Conservation (phyloP, 2,888 invertebrate species). For the Seladonia tumulorum region DNA sequence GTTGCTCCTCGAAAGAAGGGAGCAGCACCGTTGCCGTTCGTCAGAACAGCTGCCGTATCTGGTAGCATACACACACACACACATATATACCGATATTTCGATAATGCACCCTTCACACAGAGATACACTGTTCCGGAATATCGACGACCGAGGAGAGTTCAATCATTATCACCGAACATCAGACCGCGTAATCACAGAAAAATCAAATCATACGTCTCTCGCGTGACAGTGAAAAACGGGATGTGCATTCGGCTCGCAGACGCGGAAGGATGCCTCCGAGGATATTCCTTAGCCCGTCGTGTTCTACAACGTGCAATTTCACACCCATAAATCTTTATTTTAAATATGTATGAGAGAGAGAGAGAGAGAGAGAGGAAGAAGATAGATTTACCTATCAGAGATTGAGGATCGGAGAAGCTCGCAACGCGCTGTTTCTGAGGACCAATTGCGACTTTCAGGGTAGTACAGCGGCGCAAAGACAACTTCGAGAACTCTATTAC, state of each 20-base stretch:
- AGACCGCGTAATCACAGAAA: background rate
- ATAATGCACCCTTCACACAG: background rate
- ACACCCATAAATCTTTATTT: constrained; percentile 6
- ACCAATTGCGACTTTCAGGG: background rate
- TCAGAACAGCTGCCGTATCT: background rate
- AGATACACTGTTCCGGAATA: background rate
- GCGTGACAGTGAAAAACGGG: background rate
- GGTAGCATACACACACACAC: background rate
- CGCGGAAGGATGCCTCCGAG: background rate
- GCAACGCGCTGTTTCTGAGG: background rate
- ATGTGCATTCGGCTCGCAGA: background rate
- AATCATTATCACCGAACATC: background rate
- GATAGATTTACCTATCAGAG: constrained; percentile 1
- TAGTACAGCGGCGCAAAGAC: background rate
- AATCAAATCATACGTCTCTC: constrained; percentile 2
- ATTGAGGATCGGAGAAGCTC: background rate
- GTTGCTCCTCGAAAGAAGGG: background rate
- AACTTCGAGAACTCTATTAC: constrained; percentile 6
- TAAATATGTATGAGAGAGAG: background rate
- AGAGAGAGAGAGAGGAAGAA: too few species aligned
- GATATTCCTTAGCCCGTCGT: background rate
- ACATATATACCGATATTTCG: background rate
- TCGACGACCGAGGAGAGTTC: background rate
- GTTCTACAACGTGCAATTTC: constrained; percentile 2
- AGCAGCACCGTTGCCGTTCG: background rate